phyloP scores from a whole-genome alignment of 2,888 invertebrate genomes.

The Hydrotaea diabolus region DNA sequence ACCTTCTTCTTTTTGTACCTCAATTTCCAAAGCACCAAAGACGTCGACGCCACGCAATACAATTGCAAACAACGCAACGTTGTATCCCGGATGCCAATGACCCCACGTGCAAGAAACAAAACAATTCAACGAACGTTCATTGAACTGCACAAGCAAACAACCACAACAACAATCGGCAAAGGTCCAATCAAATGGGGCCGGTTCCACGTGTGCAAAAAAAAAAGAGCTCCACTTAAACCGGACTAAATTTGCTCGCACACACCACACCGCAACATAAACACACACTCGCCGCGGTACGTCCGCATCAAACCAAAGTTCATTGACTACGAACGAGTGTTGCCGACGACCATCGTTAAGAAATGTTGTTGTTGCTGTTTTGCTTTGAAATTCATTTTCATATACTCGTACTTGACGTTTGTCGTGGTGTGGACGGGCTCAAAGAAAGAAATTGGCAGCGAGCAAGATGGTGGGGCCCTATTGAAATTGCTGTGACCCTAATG shows the following conservation, averaged over 20 bases:
- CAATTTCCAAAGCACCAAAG: too few relatives aligned
- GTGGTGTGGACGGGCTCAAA: neutral
- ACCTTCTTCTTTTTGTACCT: neutral
- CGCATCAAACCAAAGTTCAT: conserved; percentile 48
- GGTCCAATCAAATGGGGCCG: neutral
- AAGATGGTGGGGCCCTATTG: neutral
- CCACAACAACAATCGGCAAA: neutral
- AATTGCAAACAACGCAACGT: neutral
- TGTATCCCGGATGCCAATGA: neutral
- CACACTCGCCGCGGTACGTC: too few relatives aligned
- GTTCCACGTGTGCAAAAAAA: conserved; percentile 25
- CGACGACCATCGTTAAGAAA: conserved; percentile 39
- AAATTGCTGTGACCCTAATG: conserved; percentile 74
- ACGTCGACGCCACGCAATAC: neutral
- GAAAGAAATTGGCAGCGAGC: neutral
- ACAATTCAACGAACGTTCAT: conserved; percentile 47
- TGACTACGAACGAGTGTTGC: conserved; percentile 30
- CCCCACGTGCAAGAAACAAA: conserved; percentile 1
- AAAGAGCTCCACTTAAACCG: conserved; percentile 5
- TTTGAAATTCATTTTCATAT: neutral
- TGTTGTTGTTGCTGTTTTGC: conserved; percentile 20
- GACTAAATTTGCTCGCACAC: conserved; percentile 6
- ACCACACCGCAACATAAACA: too few relatives aligned
- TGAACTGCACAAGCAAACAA: conserved; percentile 40
- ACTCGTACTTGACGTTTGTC: neutral